Conservation (phyloP, 2,797 vertebrate genomes). For the Lepus townsendii region DNA sequence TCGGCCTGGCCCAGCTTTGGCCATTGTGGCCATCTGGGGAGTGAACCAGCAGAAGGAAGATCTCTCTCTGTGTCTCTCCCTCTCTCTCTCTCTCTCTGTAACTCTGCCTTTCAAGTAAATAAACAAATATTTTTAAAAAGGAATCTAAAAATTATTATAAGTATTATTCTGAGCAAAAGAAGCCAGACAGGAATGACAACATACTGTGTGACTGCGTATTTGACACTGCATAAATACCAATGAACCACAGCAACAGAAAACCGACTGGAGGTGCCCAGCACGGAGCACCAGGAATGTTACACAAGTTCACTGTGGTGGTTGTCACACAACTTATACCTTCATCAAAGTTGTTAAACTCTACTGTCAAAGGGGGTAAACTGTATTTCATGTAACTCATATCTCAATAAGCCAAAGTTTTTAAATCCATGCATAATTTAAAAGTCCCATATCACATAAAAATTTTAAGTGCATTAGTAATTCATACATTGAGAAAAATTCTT, state of each 20-base stretch:
- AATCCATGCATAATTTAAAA: slow-evolving; percentile 14
- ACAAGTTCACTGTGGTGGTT: neutral
- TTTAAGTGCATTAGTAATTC: neutral
- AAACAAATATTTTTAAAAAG: too few species aligned
- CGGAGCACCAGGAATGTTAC: neutral
- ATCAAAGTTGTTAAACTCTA: slow-evolving; percentile 1
- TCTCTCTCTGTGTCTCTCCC: too few species aligned
- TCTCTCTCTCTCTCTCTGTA: too few species aligned
- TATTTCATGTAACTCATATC: neutral
- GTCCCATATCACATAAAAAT: neutral
- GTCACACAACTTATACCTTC: neutral
- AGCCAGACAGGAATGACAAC: slow-evolving; percentile 8
- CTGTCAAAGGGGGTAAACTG: neutral
- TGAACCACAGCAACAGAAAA: neutral
- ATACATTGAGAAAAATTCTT: slow-evolving; percentile 14
- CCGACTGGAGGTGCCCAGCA: neutral
- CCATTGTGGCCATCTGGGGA: too few species aligned
- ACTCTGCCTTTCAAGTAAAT: too few species aligned
- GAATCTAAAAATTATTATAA: neutral
- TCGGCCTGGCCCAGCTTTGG: too few species aligned
- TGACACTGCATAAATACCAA: neutral
- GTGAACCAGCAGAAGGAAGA: too few species aligned
- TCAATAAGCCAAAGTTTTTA: slow-evolving; percentile 17
- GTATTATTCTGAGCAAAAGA: neutral
- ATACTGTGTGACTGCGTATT: neutral